Conservation (phyloP, 2,888 invertebrate species). For the Noctuana brunneofusca region DNA sequence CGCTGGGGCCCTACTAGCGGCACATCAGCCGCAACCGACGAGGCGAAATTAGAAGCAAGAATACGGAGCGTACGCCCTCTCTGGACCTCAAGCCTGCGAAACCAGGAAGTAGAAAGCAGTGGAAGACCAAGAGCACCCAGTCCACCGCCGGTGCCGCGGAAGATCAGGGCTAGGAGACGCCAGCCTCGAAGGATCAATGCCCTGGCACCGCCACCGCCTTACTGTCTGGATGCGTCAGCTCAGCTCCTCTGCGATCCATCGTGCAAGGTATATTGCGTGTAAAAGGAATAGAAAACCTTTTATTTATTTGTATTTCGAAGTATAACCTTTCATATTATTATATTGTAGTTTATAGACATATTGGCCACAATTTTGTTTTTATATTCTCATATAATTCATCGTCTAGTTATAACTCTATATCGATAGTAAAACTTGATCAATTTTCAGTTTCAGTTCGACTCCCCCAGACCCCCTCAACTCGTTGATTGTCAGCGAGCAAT, state of each 20-base stretch:
- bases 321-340: no score
- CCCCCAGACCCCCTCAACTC: conserved; percentile 64
- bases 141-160: conserved; percentile 62
- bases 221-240: conserved; percentile 65
- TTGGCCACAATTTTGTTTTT: no score
- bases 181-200: conserved; percentile 62
- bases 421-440: no score
- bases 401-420: no score
- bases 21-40: conserved; percentile 55
- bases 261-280: conserved; percentile 57
- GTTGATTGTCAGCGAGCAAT: conserved; percentile 66
- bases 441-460: conserved; percentile 70
- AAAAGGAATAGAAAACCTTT: no score
- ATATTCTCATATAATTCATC: no score
- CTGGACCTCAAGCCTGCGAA: conserved; percentile 48
- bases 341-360: no score
- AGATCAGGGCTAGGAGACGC: conserved; percentile 69
- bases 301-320: no score
- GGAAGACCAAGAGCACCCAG: conserved; percentile 48
- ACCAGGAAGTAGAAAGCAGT: conserved; percentile 8
- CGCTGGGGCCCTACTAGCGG: conserved; percentile 72
- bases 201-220: conserved; percentile 61
- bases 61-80: conserved; percentile 57
- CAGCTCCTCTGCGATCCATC: conserved; percentile 72
- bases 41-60: conserved; percentile 63